These are phyloP conservation scores for Drosophila parabipectinata DNA, from an alignment of 1,140 invertebrate species.

Conservation along the genomic window DNA sequence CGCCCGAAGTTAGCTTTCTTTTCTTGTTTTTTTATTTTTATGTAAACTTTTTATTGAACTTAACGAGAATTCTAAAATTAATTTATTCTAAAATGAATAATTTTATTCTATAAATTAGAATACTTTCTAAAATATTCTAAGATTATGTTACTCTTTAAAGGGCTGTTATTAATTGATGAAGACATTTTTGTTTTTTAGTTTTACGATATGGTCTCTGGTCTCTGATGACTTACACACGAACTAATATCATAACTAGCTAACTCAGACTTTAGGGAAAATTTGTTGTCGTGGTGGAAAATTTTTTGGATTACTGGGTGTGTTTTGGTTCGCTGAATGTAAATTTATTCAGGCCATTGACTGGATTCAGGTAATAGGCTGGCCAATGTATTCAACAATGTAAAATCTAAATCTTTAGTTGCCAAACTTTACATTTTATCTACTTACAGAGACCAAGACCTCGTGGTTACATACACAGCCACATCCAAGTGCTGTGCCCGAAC, in stretches of 20 bases:
- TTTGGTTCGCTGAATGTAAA: conserved; percentile 41
- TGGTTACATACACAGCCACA: not conserved
- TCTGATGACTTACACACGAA: not conserved
- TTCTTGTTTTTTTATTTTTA: no score
- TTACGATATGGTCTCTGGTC: not conserved
- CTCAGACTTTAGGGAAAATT: not conserved
- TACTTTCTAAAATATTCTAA: no score
- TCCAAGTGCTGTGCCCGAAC: conserved; percentile 2
- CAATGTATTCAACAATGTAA: conserved; percentile 7
- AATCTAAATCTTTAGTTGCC: conserved; percentile 47
- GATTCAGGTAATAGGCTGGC: not conserved
- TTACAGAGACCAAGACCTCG: conserved; percentile 39
- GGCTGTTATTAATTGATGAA: no score
- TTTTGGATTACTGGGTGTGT: conserved; percentile 10
- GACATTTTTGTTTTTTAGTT: no score
- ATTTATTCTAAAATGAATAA: no score
- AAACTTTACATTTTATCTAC: conserved; percentile 65
- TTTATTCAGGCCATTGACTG: conserved; percentile 5
- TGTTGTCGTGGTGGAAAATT: not conserved
- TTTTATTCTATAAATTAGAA: no score
- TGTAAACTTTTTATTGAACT: no score
- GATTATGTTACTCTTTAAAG: no score
- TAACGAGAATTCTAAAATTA: no score
- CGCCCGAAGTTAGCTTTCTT: no score
- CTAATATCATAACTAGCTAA: not conserved